phyloP scores from a whole-genome alignment of 2,113 vertebrate species.

The Megaptera novaeangliae region DNA sequence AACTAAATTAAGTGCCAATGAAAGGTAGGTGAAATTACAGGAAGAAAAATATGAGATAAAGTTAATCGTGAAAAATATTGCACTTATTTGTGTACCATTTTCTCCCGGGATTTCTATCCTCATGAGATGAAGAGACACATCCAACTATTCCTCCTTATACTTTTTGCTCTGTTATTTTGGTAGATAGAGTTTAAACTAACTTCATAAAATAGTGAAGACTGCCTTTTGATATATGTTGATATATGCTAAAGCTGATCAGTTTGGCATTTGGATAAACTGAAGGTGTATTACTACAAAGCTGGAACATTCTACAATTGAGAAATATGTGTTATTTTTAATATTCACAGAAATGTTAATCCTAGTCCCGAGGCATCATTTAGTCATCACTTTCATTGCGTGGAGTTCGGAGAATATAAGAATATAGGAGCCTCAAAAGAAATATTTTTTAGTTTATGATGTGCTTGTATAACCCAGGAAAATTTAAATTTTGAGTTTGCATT shows the following conservation, averaged over 20 bases:
- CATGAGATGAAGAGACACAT: neutral
- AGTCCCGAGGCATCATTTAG: neutral
- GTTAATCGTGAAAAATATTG: neutral
- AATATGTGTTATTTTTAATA: neutral
- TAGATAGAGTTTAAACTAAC: neutral
- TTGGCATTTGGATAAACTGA: neutral
- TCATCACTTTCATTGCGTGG: neutral
- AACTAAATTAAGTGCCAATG: neutral
- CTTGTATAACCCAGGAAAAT: neutral
- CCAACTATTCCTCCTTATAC: neutral
- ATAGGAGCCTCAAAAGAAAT: neutral
- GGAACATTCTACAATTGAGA: neutral
- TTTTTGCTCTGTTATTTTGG: neutral
- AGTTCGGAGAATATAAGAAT: neutral
- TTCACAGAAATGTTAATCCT: neutral
- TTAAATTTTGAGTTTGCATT: neutral
- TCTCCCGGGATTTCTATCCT: neutral
- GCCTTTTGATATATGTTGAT: neutral
- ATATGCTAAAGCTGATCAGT: neutral
- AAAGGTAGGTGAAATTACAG: neutral
- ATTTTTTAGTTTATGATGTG: neutral
- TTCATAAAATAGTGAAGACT: neutral
- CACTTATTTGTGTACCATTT: neutral
- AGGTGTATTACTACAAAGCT: neutral
- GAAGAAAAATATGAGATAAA: neutral